These are phyloP conservation scores for Orius insidiosus DNA, from an alignment of 1,140 invertebrate species.

Conservation along the genomic window DNA sequence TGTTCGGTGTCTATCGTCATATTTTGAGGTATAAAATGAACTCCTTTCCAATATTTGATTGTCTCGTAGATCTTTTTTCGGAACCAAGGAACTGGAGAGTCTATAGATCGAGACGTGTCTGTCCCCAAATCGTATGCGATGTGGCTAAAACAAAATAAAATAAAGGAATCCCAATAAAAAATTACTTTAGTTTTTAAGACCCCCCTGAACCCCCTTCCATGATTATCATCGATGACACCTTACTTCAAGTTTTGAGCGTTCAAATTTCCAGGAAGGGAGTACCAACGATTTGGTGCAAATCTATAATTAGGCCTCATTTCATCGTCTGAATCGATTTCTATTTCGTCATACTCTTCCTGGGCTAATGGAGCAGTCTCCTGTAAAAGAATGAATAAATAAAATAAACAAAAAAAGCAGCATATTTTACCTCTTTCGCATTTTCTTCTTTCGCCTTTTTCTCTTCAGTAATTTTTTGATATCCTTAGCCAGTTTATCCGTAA, in stretches of 20 bases:
- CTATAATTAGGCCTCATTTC: conserved; percentile 1
- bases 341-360: background rate
- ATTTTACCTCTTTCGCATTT: conserved; percentile 3
- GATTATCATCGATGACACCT: too few relatives aligned
- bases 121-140: background rate
- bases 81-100: conserved; percentile 1
- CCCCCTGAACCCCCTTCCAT: too few relatives aligned
- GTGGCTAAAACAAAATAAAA: conserved; percentile 3
- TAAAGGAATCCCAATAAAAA: background rate
- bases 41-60: conserved; percentile 6
- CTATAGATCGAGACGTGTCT: background rate
- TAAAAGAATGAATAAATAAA: too few relatives aligned
- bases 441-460: conserved; percentile 17
- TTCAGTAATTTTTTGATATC: conserved; percentile 23
- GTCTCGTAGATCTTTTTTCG: conserved; percentile 8
- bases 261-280: conserved; percentile 5
- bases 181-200: too few relatives aligned
- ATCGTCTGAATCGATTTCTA: background rate
- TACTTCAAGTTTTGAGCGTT: conserved; percentile 3
- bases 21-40: conserved; percentile 12
- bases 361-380: conserved; percentile 6
- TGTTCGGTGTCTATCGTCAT: conserved; percentile 12
- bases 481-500: conserved; percentile 33
- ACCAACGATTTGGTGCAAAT: conserved; percentile 9
- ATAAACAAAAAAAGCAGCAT: background rate